Conservation (phyloP, 2,113 vertebrate species). For the Ornithorhynchus anatinus region DNA sequence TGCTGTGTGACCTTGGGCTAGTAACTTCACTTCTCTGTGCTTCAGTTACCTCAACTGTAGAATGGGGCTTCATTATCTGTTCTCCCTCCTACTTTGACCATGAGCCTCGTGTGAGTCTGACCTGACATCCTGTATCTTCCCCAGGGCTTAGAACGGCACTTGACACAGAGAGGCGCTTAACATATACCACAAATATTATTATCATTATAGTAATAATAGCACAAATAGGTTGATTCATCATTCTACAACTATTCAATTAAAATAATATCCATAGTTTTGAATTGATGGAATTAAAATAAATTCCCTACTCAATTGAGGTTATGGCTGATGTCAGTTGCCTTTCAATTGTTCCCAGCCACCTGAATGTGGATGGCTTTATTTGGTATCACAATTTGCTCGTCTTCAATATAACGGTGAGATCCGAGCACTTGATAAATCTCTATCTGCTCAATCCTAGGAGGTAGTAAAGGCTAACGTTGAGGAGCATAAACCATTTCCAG, state of each 20-base stretch:
- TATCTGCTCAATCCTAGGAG: neutral
- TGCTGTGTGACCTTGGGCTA: too few relatives aligned
- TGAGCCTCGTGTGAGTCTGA: too few relatives aligned
- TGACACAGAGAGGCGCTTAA: too few relatives aligned
- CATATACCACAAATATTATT: too few relatives aligned
- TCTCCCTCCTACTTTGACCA: too few relatives aligned
- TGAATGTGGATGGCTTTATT: slow-evolving; percentile 21
- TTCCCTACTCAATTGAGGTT: slow-evolving; percentile 33
- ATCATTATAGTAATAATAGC: slow-evolving; percentile 36
- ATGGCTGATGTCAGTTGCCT: slow-evolving; percentile 37
- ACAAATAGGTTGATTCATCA: slow-evolving; percentile 28
- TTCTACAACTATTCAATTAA: slow-evolving; percentile 28
- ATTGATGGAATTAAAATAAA: slow-evolving; percentile 52
- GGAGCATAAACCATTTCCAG: slow-evolving; percentile 11
- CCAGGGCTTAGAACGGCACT: too few relatives aligned
- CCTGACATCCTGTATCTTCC: too few relatives aligned
- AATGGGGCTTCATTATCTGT: too few relatives aligned
- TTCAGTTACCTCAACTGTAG: too few relatives aligned
- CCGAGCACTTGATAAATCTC: slow-evolving; percentile 22
- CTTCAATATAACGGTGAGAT: slow-evolving; percentile 1
- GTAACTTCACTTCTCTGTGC: too few relatives aligned
- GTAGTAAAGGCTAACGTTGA: slow-evolving; percentile 8
- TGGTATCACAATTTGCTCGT: slow-evolving; percentile 18
- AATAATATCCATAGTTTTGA: slow-evolving; percentile 43
- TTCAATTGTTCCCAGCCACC: slow-evolving; percentile 32